Percentiles rank a stretch among this genome's conserved stretches.
These are phyloP conservation scores for Cinclus cinclus DNA, from an alignment of 2,113 vertebrate genomes.

Conservation along the genomic window DNA sequence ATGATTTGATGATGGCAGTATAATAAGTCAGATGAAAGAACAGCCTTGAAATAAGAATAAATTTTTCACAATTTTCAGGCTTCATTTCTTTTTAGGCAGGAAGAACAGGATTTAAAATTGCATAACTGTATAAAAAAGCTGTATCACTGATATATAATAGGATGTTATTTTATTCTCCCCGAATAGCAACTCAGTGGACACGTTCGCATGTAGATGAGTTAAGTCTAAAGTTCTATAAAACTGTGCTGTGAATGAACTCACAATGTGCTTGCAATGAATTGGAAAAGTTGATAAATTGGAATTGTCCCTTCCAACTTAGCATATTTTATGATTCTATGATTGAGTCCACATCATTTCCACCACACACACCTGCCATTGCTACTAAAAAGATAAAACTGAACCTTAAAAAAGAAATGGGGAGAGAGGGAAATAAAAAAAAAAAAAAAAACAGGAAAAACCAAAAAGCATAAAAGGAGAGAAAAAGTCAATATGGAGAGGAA, in stretches of 20 bases:
- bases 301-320: background rate
- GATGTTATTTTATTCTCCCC: background rate
- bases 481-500: accelerated
- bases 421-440: no score
- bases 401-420: background rate
- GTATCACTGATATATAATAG: background rate
- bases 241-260: background rate
- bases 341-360: background rate
- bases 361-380: background rate
- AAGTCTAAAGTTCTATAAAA: background rate
- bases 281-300: background rate
- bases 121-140: background rate
- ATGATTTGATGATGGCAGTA: background rate
- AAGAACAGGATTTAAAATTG: background rate
- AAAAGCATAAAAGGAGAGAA: background rate
- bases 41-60: background rate
- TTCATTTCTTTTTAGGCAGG: background rate
- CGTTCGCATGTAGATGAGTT: background rate
- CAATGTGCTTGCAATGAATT: background rate
- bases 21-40: conserved; percentile 17
- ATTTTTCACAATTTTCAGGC: conserved; percentile 14
- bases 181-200: background rate
- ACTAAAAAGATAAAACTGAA: background rate
- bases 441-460: background rate
- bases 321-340: background rate